Evolutionary conservation across 1,140 invertebrate species (phyloP).

Genomic region (Ridgeia piscesae): DNA sequence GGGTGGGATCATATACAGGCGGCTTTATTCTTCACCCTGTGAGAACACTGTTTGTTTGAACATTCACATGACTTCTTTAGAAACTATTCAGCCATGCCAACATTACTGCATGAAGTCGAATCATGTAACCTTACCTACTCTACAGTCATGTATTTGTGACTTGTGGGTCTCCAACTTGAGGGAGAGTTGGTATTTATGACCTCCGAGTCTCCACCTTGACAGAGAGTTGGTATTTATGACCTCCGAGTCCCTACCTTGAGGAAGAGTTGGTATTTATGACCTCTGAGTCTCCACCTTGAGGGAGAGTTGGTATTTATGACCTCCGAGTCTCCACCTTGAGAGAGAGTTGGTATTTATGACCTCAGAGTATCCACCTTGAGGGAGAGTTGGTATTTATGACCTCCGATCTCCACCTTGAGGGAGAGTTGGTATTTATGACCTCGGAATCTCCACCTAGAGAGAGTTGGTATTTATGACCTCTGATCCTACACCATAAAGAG

Average conservation of each 20-base stretch:
- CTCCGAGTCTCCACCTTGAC: background rate
- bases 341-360: slow-evolving; percentile 63
- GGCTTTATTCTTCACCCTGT: no score
- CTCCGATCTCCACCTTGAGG: background rate
- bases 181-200: background rate
- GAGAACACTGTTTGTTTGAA: no score
- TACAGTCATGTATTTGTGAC: background rate
- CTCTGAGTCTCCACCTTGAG: background rate
- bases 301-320: slow-evolving; percentile 9
- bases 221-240: background rate
- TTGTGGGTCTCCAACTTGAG: background rate
- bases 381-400: background rate
- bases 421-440: background rate
- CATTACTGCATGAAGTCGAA: no score
- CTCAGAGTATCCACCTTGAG: background rate
- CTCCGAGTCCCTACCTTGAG: background rate
- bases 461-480: background rate
- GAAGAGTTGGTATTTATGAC: background rate
- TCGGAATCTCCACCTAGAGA: background rate
- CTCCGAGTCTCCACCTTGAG: slow-evolving; percentile 60
- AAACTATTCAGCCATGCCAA: no score
- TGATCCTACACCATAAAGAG: no score
- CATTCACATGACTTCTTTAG: no score
- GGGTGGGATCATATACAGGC: no score
- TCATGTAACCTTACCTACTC: no score